Evolutionary conservation across 2,797 vertebrate genomes (phyloP).

Genomic region (Coendou prehensilis): DNA sequence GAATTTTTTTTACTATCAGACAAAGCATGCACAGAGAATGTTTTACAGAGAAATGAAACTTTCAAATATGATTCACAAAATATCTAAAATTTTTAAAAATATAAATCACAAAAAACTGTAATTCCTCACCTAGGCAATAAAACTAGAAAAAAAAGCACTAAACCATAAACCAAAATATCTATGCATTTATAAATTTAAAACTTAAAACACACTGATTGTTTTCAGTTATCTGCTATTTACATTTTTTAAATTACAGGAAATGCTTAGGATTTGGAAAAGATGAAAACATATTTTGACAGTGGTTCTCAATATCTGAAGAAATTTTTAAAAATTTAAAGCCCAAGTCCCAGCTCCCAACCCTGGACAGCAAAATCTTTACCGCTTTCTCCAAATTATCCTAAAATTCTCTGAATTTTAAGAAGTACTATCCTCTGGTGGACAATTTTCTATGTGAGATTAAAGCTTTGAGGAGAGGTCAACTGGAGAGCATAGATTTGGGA

Average conservation of each 20-base stretch:
- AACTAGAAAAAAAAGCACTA: not conserved
- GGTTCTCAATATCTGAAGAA: not conserved
- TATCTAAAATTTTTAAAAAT: slow-evolving; percentile 29
- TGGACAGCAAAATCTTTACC: not conserved
- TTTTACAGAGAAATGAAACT: slow-evolving; percentile 33
- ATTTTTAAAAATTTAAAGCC: not conserved
- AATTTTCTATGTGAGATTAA: not conserved
- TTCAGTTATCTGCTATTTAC: slow-evolving; percentile 32
- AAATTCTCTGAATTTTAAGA: slow-evolving; percentile 29
- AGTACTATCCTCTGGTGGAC: not conserved
- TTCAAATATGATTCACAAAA: slow-evolving; percentile 24
- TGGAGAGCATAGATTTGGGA: not conserved
- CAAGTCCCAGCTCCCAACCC: no score
- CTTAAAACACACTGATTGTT: not conserved
- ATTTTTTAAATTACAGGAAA: slow-evolving; percentile 41
- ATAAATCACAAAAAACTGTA: not conserved
- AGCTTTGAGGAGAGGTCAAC: not conserved
- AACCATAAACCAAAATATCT: slow-evolving; percentile 20
- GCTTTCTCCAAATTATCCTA: not conserved
- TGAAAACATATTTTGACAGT: not conserved
- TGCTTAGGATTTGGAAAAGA: not conserved
- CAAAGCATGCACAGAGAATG: not conserved
- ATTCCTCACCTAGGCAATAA: slow-evolving; percentile 27
- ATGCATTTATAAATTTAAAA: not conserved
- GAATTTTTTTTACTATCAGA: not conserved